phyloP scores from a whole-genome alignment of 1,140 invertebrate genomes.

The Hesperophylax magnus region DNA sequence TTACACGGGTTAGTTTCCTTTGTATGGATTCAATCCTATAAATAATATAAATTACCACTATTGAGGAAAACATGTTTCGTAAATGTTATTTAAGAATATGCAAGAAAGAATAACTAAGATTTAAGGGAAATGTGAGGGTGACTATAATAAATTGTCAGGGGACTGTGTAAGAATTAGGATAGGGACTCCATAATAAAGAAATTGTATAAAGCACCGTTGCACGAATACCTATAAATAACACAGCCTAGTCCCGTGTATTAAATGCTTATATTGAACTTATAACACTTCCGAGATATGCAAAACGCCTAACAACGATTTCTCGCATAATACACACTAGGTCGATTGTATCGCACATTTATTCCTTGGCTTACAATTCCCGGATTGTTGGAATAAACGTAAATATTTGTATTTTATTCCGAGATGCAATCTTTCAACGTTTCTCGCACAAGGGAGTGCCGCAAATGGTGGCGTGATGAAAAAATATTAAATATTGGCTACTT shows the following conservation, averaged over 20 bases:
- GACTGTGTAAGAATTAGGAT: background rate
- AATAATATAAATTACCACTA: too few relatives aligned
- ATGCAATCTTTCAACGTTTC: constrained; percentile 27
- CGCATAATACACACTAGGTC: constrained; percentile 20
- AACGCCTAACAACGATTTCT: constrained; percentile 33
- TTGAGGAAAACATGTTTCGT: too few relatives aligned
- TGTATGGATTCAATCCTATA: too few relatives aligned
- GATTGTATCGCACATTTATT: constrained; percentile 19
- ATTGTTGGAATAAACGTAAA: constrained; percentile 21
- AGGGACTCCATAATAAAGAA: background rate
- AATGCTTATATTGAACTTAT: constrained; percentile 30
- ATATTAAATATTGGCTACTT: constrained; percentile 1
- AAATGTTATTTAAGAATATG: too few relatives aligned
- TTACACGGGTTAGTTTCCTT: too few relatives aligned
- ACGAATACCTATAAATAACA: background rate
- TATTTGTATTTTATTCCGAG: constrained; percentile 35
- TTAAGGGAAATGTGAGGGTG: too few relatives aligned
- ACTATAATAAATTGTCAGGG: too few relatives aligned
- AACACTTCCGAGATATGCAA: constrained; percentile 24
- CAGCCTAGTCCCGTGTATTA: background rate
- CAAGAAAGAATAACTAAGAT: too few relatives aligned
- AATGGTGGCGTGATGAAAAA: constrained; percentile 1
- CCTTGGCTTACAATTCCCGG: background rate
- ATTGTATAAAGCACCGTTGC: background rate
- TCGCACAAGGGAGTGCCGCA: background rate